Conservation (phyloP, 2,113 vertebrate species). For the Fregetta grallaria region DNA sequence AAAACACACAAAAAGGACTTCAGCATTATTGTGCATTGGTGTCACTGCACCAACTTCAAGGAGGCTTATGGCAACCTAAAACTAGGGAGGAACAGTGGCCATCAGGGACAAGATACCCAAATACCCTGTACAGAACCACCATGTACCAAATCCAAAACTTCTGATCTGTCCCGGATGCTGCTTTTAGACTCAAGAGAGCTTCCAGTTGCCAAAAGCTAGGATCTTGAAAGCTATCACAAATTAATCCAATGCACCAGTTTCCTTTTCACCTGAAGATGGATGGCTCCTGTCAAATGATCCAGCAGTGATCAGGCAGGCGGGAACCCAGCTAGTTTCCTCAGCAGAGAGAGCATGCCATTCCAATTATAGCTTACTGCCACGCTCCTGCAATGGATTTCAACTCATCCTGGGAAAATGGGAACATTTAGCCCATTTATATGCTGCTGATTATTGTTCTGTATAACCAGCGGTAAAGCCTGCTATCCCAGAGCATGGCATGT, state of each 20-base stretch:
- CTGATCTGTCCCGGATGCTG: background rate
- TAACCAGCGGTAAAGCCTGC: background rate
- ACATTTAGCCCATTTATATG: conserved; percentile 21
- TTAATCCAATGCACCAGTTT: background rate
- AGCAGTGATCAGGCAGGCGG: background rate
- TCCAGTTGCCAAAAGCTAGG: background rate
- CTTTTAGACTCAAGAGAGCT: background rate
- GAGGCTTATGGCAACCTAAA: background rate
- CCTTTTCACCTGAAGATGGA: conserved; percentile 22
- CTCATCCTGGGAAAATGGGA: conserved; percentile 7
- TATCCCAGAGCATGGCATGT: conserved; percentile 6
- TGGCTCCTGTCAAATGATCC: background rate
- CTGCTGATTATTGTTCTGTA: conserved; percentile 20
- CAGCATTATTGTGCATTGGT: background rate
- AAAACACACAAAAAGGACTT: background rate
- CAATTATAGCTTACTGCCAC: background rate
- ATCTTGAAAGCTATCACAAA: background rate
- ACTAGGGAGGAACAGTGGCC: background rate
- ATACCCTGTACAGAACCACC: background rate
- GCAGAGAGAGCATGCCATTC: background rate
- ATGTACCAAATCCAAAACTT: rapidly evolving
- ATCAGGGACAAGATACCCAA: background rate
- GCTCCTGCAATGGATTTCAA: background rate
- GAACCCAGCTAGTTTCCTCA: background rate
- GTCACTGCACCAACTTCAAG: background rate